Evolutionary conservation across 2,113 vertebrate species (phyloP).

Genomic region (Regulus satrapa): DNA sequence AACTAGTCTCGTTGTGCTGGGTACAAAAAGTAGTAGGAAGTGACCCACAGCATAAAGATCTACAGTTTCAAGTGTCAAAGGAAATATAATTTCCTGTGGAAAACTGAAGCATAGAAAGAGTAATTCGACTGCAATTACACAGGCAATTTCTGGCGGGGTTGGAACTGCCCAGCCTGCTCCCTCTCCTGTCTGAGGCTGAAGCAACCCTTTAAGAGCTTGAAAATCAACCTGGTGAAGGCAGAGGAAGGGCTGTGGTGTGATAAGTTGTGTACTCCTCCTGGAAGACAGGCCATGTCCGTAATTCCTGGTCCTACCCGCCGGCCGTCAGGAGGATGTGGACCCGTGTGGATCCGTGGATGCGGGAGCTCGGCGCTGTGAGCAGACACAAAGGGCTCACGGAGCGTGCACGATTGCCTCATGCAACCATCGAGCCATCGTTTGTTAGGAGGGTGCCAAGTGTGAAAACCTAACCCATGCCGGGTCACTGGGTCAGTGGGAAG

Average conservation of each 20-base stretch:
- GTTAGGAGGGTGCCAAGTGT: background rate
- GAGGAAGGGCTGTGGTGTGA: background rate
- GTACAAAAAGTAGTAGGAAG: background rate
- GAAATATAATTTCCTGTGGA: background rate
- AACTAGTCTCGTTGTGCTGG: background rate
- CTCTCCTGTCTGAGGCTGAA: background rate
- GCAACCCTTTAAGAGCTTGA: background rate
- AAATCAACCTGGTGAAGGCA: background rate
- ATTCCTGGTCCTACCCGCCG: background rate
- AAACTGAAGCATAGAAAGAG: background rate
- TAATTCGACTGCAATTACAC: background rate
- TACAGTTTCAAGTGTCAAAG: background rate
- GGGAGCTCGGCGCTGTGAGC: background rate
- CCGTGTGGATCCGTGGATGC: accelerated
- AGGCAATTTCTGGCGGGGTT: background rate
- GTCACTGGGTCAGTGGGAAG: background rate
- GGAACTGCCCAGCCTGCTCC: background rate
- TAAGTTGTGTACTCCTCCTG: background rate
- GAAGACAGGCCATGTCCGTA: background rate
- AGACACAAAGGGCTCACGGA: background rate
- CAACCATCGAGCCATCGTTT: background rate
- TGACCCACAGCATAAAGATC: background rate
- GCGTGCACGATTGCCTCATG: background rate
- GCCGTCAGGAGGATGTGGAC: background rate
- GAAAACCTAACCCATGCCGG: background rate